Percentiles rank a stretch among this genome's conserved stretches.
phyloP scores from a whole-genome alignment of 1,140 invertebrate genomes.

The Ericerus pela region DNA sequence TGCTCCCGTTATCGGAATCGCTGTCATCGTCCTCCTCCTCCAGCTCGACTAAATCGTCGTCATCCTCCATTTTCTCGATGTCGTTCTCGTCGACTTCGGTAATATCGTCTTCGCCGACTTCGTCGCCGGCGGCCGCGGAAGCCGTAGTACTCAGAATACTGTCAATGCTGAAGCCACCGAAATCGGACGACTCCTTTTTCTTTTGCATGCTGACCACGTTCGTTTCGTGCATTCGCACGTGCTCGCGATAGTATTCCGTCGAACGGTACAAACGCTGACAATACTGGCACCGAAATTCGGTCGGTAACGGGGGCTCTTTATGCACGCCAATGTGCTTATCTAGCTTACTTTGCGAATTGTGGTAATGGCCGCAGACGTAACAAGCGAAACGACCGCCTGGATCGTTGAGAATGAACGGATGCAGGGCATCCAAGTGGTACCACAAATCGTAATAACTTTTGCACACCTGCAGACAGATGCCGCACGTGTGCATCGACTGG shows the following conservation, averaged over 20 bases:
- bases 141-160: background rate
- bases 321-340: constrained; percentile 42
- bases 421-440: constrained; percentile 37
- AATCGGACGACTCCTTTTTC: background rate
- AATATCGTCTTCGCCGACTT: background rate
- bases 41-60: background rate
- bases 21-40: background rate
- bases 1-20: background rate
- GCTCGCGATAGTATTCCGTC: background rate
- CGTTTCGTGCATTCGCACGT: background rate
- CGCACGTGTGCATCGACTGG: constrained; percentile 42
- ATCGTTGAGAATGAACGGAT: constrained; percentile 28
- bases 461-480: constrained; percentile 42
- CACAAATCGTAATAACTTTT: constrained; percentile 35
- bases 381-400: constrained; percentile 40
- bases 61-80: background rate
- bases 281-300: background rate
- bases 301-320: constrained; percentile 26
- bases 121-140: too few relatives aligned
- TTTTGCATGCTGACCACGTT: background rate
- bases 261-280: background rate
- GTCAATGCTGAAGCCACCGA: constrained; percentile 1
- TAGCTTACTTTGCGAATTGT: constrained; percentile 42
- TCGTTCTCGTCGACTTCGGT: background rate
- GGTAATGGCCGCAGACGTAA: constrained; percentile 42